These are phyloP conservation scores for Ornithoptera alexandrae DNA, from an alignment of 2,888 invertebrate genomes.

Conservation along the genomic window DNA sequence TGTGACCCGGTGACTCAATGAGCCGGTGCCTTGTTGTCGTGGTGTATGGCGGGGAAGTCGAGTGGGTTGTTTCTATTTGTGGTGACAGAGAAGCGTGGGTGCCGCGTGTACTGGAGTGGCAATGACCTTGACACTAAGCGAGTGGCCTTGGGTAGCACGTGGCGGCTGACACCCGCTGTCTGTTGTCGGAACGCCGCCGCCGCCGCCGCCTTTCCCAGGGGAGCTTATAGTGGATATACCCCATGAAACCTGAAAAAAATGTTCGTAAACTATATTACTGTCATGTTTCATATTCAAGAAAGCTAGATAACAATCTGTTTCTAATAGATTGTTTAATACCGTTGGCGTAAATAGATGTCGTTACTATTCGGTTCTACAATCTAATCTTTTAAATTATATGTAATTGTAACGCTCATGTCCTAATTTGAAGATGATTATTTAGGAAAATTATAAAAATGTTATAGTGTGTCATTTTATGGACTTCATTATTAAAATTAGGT, in stretches of 20 bases:
- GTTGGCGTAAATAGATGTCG: no score
- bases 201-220: slow-evolving; percentile 79
- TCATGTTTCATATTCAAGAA: background rate
- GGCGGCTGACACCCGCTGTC: slow-evolving; percentile 80
- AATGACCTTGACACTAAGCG: slow-evolving; percentile 81
- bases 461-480: no score
- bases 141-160: slow-evolving; percentile 81
- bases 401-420: no score
- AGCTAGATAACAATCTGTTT: background rate
- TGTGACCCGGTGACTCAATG: slow-evolving; percentile 27
- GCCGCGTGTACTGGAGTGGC: slow-evolving; percentile 79
- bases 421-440: no score
- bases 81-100: slow-evolving; percentile 79
- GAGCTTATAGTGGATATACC: slow-evolving; percentile 75
- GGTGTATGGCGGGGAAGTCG: slow-evolving; percentile 61
- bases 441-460: no score
- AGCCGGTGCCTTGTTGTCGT: slow-evolving; percentile 53
- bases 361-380: no score
- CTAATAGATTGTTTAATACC: background rate
- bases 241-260: slow-evolving; percentile 34
- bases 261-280: background rate
- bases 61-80: slow-evolving; percentile 77
- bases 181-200: slow-evolving; percentile 79
- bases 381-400: no score
- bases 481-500: no score